Percentiles rank a stretch among this genome's conserved stretches.
Conservation (phyloP, 2,113 vertebrate genomes). For the Pangasianodon gigas region DNA sequence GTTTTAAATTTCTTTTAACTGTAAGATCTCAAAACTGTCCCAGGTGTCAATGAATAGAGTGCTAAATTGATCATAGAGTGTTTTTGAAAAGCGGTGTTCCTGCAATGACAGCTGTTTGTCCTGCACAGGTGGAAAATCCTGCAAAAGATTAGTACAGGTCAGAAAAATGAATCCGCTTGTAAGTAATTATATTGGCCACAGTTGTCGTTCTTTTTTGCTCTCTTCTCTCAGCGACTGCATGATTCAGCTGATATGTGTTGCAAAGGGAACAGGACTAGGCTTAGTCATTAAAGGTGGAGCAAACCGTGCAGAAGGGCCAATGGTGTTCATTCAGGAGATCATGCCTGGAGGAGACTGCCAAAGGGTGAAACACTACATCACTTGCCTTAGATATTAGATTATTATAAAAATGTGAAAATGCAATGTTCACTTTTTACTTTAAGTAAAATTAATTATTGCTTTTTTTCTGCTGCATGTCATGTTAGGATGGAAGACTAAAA, state of each 20-base stretch:
- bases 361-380: constrained; percentile 75
- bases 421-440: neutral
- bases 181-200: constrained; percentile 59
- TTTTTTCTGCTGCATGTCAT: neutral
- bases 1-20: neutral
- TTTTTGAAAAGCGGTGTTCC: constrained; percentile 27
- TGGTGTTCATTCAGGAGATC: constrained; percentile 90
- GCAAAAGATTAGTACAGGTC: constrained; percentile 44
- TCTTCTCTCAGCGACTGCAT: constrained; percentile 71
- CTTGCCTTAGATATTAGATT: neutral
- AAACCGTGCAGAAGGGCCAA: constrained; percentile 86
- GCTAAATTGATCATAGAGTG: neutral
- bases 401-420: neutral
- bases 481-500: constrained; percentile 88
- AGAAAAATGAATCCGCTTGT: constrained; percentile 42
- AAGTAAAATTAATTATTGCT: neutral
- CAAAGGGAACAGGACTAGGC: constrained; percentile 84
- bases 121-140: constrained; percentile 31
- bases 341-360: constrained; percentile 89
- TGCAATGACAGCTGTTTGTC: constrained; percentile 23
- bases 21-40: neutral
- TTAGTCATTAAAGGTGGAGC: constrained; percentile 87
- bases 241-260: constrained; percentile 87
- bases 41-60: constrained; percentile 3
- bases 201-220: constrained; percentile 52